Evolutionary conservation across 2,797 vertebrate genomes (phyloP), one percentile per base, ranked within the genome.

Genomic region (Sebastes steindachneri): DNA sequence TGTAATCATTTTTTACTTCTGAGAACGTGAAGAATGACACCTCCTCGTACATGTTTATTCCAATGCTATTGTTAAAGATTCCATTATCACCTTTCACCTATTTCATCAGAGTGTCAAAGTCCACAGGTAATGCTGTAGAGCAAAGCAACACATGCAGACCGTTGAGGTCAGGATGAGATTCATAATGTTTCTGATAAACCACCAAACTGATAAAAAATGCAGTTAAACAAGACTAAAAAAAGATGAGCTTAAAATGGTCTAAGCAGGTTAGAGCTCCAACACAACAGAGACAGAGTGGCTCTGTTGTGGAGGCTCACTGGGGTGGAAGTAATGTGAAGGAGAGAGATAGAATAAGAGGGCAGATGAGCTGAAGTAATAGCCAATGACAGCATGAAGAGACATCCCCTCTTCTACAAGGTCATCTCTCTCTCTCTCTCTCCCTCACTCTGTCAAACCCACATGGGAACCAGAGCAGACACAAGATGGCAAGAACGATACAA

Each of bases 351-450:
- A 82, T 75, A 81, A 80, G 81, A 79, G 81, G 60, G 87, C 87
- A 88, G 37, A 84, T 21, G 83, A 84, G 90, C 86, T 90, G 89
- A 90, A 94, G 85, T 91, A 91, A 94, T 89, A 69, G 2, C 57
- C 79, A 77, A 73, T 70, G 91, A 92, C 90, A 85, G 89, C 81
- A 86, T 85, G 73, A 89, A 91, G 86, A 85, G 73, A 83, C 87
- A 76, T 77, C 55, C 80, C 65, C 78, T 88, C 72, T 68, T 64
- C 74, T 28, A 80, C 87, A 90, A 89, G 87, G 88, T 89, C 86
- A 84, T 65, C 63, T 29, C 59, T 68, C 68, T 25, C 68, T 48
- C 73, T 65, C 68, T 51, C 73, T 65, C 28, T 79, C 67, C 41
- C 68, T 51, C 73, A 60, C 28, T 79, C 63, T 54, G 74, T 63